Evolutionary conservation across 2,113 vertebrate genomes (phyloP).

Genomic region (Alces alces): DNA sequence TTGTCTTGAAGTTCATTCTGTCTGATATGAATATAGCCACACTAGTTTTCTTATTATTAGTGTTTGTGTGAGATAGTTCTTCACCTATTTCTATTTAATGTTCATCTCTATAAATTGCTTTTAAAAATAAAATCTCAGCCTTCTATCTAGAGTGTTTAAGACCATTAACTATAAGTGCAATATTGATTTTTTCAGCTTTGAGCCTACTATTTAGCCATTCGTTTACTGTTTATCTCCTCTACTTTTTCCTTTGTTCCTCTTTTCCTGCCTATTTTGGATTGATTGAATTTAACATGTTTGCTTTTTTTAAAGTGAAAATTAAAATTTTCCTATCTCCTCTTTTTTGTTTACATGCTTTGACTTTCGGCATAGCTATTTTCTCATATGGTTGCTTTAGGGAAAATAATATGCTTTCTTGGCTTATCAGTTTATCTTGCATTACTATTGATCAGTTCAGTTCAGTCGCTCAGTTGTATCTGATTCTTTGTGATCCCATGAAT

Average conservation of each 20-base stretch:
- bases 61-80: not conserved
- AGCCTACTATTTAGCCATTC: not conserved
- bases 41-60: not conserved
- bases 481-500: too few species aligned
- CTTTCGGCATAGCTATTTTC: not conserved
- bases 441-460: not conserved
- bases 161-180: not conserved
- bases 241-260: not conserved
- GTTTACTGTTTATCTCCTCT: not conserved
- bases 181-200: not conserved
- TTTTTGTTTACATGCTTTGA: not conserved
- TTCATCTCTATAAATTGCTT: not conserved
- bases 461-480: too few species aligned
- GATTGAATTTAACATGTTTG: not conserved
- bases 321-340: not conserved
- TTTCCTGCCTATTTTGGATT: not conserved
- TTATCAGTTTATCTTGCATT: not conserved
- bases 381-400: not conserved
- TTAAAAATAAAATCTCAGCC: not conserved
- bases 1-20: not conserved
- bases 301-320: not conserved
- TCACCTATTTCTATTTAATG: not conserved
- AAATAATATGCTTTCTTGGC: not conserved
- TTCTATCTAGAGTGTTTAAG: not conserved
- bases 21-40: not conserved